Evolutionary conservation across 2,797 vertebrate genomes (phyloP), one percentile per base, ranked within the genome.

Genomic region (Apogon talboti): DNA sequence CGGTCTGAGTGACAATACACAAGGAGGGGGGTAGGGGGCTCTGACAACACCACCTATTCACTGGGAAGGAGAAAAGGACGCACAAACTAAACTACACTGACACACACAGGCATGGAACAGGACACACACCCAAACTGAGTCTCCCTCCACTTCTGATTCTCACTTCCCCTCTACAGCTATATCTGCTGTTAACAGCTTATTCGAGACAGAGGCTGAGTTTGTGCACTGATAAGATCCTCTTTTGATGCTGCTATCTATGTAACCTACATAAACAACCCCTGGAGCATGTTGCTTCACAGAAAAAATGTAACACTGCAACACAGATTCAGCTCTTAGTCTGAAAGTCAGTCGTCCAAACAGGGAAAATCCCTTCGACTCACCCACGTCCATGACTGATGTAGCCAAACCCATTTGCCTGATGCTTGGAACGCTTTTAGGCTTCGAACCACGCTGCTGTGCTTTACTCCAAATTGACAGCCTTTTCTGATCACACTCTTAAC

Each of bases 11-110:
- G 80, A 92, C 90, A 92, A 92, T 90, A 77, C 85, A 79, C 69
- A 76, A 66, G 74, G 64, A 59, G 71, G 69, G 85, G 82, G 82
- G 55, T 15, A 13, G 52, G 74, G 78, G 67, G 58, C 56, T 84
- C 66, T 82, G 71, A 90, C 85, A 90, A 90, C 89, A 72, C 65
- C 76, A 71, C 24, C 87, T 88, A 87, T 92, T 90, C 85, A 92
- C 49, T 53, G 47, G 43, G 61, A 82, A 68, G 67, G 46, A 79
- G 79, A 84, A 89, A 76, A 86, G 66, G 58, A 84, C 60, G 79
- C 52, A 48, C 49, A 78, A 58, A 74, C 61, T 57, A 61, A 71
- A 81, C 57, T 71, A 62, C 59, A 84, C 69, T 63, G 46, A 76
- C 61, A 59, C 21, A 68, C 54, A 84, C 28, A 73, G n/a, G n/a